phyloP scores from a whole-genome alignment of 2,888 invertebrate genomes.

The Willowsia nigromaculata region DNA sequence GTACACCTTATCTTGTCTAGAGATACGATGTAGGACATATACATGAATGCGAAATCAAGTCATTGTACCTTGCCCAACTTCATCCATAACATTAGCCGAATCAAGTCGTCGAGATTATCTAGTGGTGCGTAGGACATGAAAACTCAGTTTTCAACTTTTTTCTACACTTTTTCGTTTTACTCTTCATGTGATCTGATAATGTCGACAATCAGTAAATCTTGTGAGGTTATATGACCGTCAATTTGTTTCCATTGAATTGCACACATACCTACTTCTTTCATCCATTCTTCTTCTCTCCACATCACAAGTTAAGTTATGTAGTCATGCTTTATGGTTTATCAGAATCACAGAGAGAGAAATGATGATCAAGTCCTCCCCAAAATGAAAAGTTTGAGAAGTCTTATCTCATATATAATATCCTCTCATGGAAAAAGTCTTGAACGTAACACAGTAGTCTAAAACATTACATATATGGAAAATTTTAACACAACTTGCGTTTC shows the following conservation, averaged over 20 bases:
- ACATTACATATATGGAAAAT: not conserved
- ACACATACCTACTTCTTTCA: not conserved
- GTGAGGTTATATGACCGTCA: slow-evolving; percentile 39
- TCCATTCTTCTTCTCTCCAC: not conserved
- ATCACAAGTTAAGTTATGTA: not conserved
- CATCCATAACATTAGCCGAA: not conserved
- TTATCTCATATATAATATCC: not conserved
- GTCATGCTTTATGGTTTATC: not conserved
- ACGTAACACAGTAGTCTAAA: slow-evolving; percentile 14
- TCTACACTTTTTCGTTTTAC: not conserved
- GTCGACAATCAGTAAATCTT: slow-evolving; percentile 35
- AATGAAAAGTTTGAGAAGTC: slow-evolving; percentile 7
- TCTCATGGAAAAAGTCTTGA: not conserved
- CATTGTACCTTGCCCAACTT: not conserved
- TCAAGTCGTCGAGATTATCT: not conserved
- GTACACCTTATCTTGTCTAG: not conserved
- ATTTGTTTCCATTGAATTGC: slow-evolving; percentile 36
- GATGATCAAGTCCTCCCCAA: not conserved
- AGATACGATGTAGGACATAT: not conserved
- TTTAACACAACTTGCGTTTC: not conserved
- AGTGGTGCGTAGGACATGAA: not conserved
- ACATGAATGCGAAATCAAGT: not conserved
- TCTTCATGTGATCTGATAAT: slow-evolving; percentile 15
- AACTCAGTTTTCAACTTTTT: not conserved
- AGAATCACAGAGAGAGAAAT: not conserved